phyloP scores from a whole-genome alignment of 2,797 vertebrate species.

The Sparidentex hasta region DNA sequence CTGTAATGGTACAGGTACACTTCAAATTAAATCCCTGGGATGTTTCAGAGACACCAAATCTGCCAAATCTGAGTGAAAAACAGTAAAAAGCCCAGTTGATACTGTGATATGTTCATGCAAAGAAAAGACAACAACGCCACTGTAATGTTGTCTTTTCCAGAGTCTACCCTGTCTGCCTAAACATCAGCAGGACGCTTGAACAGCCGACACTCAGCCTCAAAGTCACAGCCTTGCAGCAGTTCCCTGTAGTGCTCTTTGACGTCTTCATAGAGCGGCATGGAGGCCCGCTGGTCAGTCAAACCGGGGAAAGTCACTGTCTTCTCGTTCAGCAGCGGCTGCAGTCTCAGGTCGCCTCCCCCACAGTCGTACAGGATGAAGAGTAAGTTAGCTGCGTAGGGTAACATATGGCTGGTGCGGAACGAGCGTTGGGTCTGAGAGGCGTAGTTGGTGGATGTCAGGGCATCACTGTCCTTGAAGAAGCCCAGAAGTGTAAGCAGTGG shows the following conservation, averaged over 20 bases:
- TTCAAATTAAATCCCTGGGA: background rate
- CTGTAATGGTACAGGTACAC: constrained; percentile 8
- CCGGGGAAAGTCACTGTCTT: constrained; percentile 87
- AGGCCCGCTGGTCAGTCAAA: constrained; percentile 65
- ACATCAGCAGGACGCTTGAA: constrained; percentile 19
- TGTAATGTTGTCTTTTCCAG: background rate
- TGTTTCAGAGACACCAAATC: constrained; percentile 4
- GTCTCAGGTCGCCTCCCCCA: constrained; percentile 86
- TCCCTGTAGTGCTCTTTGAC: constrained; percentile 88
- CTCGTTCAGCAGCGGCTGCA: constrained; percentile 92
- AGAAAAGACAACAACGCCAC: constrained; percentile 15
- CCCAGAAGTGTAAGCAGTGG: constrained; percentile 94
- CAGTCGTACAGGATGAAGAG: constrained; percentile 93
- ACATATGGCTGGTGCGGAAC: constrained; percentile 90
- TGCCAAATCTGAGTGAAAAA: background rate
- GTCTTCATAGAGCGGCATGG: constrained; percentile 85
- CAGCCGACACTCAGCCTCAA: constrained; percentile 78
- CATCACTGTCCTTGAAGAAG: constrained; percentile 90
- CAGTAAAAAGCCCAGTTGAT: background rate
- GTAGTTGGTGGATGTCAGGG: constrained; percentile 89
- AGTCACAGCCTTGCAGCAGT: constrained; percentile 89
- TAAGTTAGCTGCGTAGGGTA: constrained; percentile 94
- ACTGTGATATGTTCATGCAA: constrained; percentile 1
- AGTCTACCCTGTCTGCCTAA: background rate
- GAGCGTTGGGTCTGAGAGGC: constrained; percentile 81